Base-by-base conservation (phyloP, 92 coral and sea anemone species). In the Phymanthus crucifer region DNA sequence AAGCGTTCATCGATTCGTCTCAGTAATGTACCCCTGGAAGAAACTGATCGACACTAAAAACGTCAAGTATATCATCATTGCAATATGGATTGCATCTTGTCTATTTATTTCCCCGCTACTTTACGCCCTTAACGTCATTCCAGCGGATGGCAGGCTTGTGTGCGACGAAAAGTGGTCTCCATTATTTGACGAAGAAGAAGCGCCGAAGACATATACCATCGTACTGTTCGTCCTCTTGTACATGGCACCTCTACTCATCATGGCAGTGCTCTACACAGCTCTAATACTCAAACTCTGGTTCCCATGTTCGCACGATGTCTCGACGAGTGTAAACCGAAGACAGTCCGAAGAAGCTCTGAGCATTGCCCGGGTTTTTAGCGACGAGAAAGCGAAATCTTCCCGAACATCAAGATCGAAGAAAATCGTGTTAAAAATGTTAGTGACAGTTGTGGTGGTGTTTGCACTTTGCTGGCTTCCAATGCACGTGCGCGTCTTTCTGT, bases 81-180 rank as follows among this genome's bases (percentile, higher is more conserved):
- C 81, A 12, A 91, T 91, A 11, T 91, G 94, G 94, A 17, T 87
- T 29, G 71, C 83, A 10, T 87, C 94, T 10, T 82, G 85, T 14
- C 17, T 85, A 17, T 83, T 87, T 19, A 88, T 91, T 37, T 87
- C 91, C 0, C 94, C 90, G n/a, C 78, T 91, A 14, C 88, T 91
- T 16, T 91, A 91, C 78, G 94, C 94, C 31, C 56, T 91, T 45
- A 87, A 84, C 68, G 72, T 87, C 26, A 46, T 78, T 18, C 74
- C 82, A 38, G 36, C 72, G 34, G 78, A 77, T 58, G 87, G 87
- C 9, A 83, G 84, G 23, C 70, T 77, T n/a, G 48, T 81, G 36
- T 90, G 94, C 50, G 88, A 81, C 34, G 94, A 90, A 61, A 82
- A 82, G 46, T 90, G 94, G 91, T 79, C 91, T 48, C 94, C 94